phyloP scores from a whole-genome alignment of 2,797 vertebrate species.

The Hypotaenidia okinawae region DNA sequence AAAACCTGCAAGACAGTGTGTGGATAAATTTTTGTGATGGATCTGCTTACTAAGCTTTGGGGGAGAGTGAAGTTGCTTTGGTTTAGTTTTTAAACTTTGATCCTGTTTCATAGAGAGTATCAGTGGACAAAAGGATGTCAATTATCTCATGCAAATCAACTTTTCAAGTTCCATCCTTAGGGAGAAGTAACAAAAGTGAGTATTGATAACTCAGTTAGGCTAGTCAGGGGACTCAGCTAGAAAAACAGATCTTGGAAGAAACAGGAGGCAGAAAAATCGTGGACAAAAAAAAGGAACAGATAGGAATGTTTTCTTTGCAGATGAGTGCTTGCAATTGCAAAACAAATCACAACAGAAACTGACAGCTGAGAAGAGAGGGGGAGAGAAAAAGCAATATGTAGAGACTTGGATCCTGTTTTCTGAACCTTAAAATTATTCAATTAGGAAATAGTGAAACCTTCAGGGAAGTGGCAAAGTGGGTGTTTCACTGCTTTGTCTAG shows the following conservation, averaged over 20 bases:
- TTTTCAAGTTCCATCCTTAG: conserved; percentile 3
- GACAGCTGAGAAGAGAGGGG: not conserved
- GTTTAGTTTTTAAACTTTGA: conserved; percentile 13
- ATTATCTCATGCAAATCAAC: not conserved
- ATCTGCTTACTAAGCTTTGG: not conserved
- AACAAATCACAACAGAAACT: not conserved
- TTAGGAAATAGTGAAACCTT: not conserved
- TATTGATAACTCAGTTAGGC: conserved; percentile 32
- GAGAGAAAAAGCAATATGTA: not conserved
- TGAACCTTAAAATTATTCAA: not conserved
- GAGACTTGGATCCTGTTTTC: not conserved
- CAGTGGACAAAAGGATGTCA: not conserved
- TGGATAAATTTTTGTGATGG: not conserved
- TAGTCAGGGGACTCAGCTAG: not conserved
- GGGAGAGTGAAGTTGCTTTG: not conserved
- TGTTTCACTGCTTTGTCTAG: not conserved
- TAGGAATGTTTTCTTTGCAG: not conserved
- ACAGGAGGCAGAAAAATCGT: not conserved
- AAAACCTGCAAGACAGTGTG: not conserved
- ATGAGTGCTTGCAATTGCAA: not conserved
- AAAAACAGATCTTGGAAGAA: not conserved
- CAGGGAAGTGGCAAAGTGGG: not conserved
- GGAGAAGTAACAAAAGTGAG: conserved; percentile 10
- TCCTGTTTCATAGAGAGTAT: not conserved
- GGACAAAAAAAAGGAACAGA: not conserved